Evolutionary conservation across 2,888 invertebrate genomes (phyloP).

Genomic region (Thyatira batis): DNA sequence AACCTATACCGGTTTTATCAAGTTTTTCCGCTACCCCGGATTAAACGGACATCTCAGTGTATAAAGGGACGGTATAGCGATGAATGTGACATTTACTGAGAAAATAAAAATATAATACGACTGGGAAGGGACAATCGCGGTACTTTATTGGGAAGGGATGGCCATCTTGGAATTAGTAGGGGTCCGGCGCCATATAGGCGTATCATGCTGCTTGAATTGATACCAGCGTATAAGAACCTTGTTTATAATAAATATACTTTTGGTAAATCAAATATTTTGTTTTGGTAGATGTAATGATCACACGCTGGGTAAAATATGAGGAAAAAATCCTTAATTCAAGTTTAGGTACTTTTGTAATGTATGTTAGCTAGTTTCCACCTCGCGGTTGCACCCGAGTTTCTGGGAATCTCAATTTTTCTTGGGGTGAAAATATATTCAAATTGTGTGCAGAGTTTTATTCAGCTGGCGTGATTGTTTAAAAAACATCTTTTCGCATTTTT

Average conservation of each 20-base stretch:
- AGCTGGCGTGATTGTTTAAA: too few species aligned
- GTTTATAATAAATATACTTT: constrained; percentile 20
- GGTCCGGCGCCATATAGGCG: constrained; percentile 61
- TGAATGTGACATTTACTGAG: constrained; percentile 42
- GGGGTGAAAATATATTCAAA: too few species aligned
- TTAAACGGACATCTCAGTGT: constrained; percentile 31
- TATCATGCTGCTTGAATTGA: constrained; percentile 36
- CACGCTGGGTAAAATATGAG: constrained; percentile 28
- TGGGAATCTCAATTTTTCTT: too few species aligned
- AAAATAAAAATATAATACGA: constrained; percentile 54
- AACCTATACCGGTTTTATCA: constrained; percentile 63
- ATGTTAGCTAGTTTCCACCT: too few species aligned
- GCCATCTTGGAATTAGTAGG: constrained; percentile 47
- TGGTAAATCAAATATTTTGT: constrained; percentile 20
- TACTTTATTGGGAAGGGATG: constrained; percentile 52
- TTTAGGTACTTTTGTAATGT: too few species aligned
- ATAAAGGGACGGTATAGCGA: constrained; percentile 22
- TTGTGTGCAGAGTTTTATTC: too few species aligned
- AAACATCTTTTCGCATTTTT: too few species aligned
- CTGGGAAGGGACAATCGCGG: constrained; percentile 39
- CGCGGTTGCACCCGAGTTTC: too few species aligned
- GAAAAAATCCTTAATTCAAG: background rate
- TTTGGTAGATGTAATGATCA: constrained; percentile 26
- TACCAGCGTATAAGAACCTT: constrained; percentile 11
- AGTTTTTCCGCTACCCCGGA: constrained; percentile 54